phyloP scores from a whole-genome alignment of 2,113 vertebrate genomes.

The Trogon surrucura region DNA sequence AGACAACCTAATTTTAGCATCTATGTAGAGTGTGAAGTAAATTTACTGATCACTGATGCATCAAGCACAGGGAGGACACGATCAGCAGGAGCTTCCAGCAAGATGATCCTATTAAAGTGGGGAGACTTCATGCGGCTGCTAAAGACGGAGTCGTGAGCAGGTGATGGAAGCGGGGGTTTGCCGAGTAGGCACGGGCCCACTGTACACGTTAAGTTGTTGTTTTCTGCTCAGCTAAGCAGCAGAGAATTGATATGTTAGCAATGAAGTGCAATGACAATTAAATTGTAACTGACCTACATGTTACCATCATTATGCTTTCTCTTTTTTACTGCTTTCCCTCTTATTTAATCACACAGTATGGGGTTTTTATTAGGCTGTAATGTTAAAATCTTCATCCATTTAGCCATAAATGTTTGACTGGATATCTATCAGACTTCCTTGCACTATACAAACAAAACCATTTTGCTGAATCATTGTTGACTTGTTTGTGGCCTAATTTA shows the following conservation, averaged over 20 bases:
- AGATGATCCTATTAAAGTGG: slow-evolving; percentile 82
- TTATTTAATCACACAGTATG: slow-evolving; percentile 96
- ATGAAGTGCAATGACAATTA: slow-evolving; percentile 98
- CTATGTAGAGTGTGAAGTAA: slow-evolving; percentile 72
- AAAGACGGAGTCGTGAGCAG: slow-evolving; percentile 78
- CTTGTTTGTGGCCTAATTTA: slow-evolving; percentile 88
- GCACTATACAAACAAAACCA: slow-evolving; percentile 86
- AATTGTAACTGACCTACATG: slow-evolving; percentile 97
- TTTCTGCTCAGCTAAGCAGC: slow-evolving; percentile 95
- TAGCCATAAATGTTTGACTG: slow-evolving; percentile 90
- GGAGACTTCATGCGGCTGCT: slow-evolving; percentile 76
- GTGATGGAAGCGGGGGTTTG: slow-evolving; percentile 80
- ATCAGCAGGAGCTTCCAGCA: slow-evolving; percentile 82
- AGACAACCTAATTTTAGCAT: slow-evolving; percentile 86
- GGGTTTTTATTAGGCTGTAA: slow-evolving; percentile 92
- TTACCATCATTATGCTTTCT: slow-evolving; percentile 90
- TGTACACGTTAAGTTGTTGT: slow-evolving; percentile 84
- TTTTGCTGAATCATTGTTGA: slow-evolving; percentile 87
- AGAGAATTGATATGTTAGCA: slow-evolving; percentile 92
- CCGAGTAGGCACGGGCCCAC: slow-evolving; percentile 74
- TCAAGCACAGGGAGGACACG: slow-evolving; percentile 76
- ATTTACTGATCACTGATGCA: slow-evolving; percentile 85
- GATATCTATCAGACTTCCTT: slow-evolving; percentile 85
- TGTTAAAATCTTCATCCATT: slow-evolving; percentile 91
- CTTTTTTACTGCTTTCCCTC: slow-evolving; percentile 89